Evolutionary conservation across 2,797 vertebrate species (phyloP), one percentile per base, ranked within the genome.

Genomic region (Acrossocheilus wenchowensis): DNA sequence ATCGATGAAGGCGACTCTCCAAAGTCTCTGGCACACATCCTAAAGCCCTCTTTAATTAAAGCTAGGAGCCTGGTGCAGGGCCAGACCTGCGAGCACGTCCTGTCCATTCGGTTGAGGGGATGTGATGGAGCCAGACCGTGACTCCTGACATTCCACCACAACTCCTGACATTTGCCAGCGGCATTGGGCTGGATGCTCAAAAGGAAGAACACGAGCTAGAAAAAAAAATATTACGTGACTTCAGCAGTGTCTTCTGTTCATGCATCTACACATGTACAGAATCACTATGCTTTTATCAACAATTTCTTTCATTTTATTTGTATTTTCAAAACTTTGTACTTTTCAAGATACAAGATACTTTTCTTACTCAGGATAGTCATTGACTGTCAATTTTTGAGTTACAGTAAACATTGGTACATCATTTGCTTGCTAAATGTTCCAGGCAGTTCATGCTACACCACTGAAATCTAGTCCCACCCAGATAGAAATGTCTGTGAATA

Each of bases 41-140:
- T 85, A 89, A 90, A 91, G 85, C 85, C 83, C 71, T 43, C 80
- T 85, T 90, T 90, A 91, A 90, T 90, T 90, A 91, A 88, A 90
- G 85, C 84, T 69, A 86, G 69, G 74, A 87, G 17, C 48, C 66
- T 82, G 30, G 64, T 78, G 52, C 54, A n/a, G 74, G 66, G 79
- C 80, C 84, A 88, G 73, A 71, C 84, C 66, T 62, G 77, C 1
- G 3, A 80, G 66, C 66, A 60, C 26, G 12, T 60, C 50, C 77
- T 72, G 26, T 78, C 39, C 75, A 0, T 60, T 80, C 39, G 14
- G 52, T 60, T 50, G 14, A 62, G 15, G 66, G n/a, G 83, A 69
- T 50, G 62, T 26, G 74, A 36, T 19, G 36, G 75, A 79, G 75
- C 36, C 83, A 78, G 64, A 45, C 26, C 19, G 3, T 80, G 82